Percentiles rank a stretch among this genome's conserved stretches.
Evolutionary conservation across 2,888 invertebrate species (phyloP).

Genomic region (Ectemnius cavifrons): DNA sequence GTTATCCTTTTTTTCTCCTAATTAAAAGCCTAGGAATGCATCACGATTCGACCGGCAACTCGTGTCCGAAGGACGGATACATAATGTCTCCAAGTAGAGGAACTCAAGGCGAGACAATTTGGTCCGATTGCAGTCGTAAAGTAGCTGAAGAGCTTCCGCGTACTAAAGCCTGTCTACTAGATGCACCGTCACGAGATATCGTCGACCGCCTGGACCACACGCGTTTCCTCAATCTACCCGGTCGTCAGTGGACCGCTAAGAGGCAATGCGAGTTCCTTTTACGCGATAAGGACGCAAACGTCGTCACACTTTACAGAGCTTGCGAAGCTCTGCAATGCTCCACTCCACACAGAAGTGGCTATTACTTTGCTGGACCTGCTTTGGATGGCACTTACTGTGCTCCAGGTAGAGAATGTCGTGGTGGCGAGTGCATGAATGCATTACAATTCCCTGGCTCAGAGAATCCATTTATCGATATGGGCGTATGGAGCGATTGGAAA

Average conservation of each 20-base stretch:
- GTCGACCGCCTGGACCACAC: slow-evolving; percentile 81
- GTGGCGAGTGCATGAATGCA: slow-evolving; percentile 67
- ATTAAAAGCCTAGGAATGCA: slow-evolving; percentile 86
- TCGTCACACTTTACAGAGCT: slow-evolving; percentile 76
- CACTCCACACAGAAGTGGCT: slow-evolving; percentile 86
- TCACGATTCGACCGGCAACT: slow-evolving; percentile 87
- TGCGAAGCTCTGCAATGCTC: slow-evolving; percentile 86
- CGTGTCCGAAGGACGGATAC: slow-evolving; percentile 87
- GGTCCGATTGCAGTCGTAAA: slow-evolving; percentile 87
- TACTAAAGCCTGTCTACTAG: slow-evolving; percentile 80
- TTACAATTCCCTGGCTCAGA: slow-evolving; percentile 41
- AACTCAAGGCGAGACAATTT: slow-evolving; percentile 87
- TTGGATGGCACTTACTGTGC: slow-evolving; percentile 89
- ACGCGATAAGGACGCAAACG: slow-evolving; percentile 84
- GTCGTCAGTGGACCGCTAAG: slow-evolving; percentile 85
- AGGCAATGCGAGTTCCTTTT: slow-evolving; percentile 87
- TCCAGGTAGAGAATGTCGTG: slow-evolving; percentile 80
- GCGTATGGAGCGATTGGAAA: slow-evolving; percentile 85
- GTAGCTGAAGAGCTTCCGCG: slow-evolving; percentile 79
- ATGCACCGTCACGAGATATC: slow-evolving; percentile 78
- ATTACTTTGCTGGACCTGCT: slow-evolving; percentile 90
- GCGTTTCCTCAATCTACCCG: slow-evolving; percentile 83
- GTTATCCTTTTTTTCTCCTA: background rate
- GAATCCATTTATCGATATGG: slow-evolving; percentile 72
- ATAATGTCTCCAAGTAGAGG: slow-evolving; percentile 91